A percentile compares a stretch with the other conserved stretches of the same genome.
These are phyloP conservation scores for Tauraco erythrolophus DNA, from an alignment of 2,113 vertebrate species.

Conservation along the genomic window DNA sequence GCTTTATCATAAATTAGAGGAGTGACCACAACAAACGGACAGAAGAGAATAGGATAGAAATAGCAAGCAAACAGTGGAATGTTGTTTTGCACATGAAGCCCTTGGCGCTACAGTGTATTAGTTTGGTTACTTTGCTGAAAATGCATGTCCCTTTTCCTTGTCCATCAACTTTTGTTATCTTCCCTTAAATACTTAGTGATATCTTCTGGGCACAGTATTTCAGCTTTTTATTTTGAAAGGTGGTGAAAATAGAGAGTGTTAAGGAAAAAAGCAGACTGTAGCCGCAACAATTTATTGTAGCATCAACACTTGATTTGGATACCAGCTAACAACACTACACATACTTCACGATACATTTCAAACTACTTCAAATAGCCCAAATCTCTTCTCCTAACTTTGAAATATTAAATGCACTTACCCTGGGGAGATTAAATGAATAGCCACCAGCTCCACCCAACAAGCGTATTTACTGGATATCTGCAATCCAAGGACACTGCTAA, in stretches of 20 bases:
- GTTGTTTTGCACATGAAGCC: not conserved
- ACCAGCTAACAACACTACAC: not conserved
- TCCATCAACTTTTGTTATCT: not conserved
- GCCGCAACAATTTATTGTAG: not conserved
- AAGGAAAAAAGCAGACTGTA: not conserved
- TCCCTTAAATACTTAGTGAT: not conserved
- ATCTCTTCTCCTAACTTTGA: not conserved
- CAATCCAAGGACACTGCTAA: slow-evolving; percentile 83
- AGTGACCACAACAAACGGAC: not conserved
- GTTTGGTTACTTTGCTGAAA: not conserved
- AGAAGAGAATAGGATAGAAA: not conserved
- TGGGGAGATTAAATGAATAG: slow-evolving; percentile 87
- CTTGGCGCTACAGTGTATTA: not conserved
- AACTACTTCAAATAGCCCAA: not conserved
- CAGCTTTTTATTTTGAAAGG: not conserved
- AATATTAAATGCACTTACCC: slow-evolving; percentile 80
- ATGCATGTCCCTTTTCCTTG: not conserved
- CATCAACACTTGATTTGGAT: not conserved
- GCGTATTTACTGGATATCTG: slow-evolving; percentile 83
- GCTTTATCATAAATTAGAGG: not conserved
- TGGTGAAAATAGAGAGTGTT: not conserved
- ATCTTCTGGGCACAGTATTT: not conserved
- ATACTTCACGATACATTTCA: not conserved
- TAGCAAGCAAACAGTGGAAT: not conserved
- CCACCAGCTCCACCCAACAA: slow-evolving; percentile 92